These are phyloP conservation scores for Ennomos quercinarius DNA, from an alignment of 2,888 invertebrate genomes.

Conservation along the genomic window DNA sequence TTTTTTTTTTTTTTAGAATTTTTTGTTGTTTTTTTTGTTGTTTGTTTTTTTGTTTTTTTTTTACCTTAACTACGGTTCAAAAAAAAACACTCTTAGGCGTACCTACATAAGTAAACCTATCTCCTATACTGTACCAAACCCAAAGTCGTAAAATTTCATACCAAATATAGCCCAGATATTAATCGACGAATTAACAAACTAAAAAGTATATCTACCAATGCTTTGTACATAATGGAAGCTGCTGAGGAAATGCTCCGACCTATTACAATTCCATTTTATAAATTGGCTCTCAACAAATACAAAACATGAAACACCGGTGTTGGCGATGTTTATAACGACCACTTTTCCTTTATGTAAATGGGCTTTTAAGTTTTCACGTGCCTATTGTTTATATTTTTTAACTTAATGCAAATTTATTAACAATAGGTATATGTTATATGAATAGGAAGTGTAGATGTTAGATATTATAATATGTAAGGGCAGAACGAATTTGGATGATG, in stretches of 20 bases:
- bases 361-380: slow-evolving; percentile 32
- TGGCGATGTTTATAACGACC: slow-evolving; percentile 40
- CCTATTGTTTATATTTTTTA: slow-evolving; percentile 17
- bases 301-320: slow-evolving; percentile 32
- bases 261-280: slow-evolving; percentile 51
- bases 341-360: slow-evolving; percentile 42
- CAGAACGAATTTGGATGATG: too few relatives aligned
- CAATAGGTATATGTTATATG: not conserved
- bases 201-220: slow-evolving; percentile 29
- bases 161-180: too few relatives aligned
- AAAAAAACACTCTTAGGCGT: too few relatives aligned
- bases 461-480: too few relatives aligned
- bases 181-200: slow-evolving; percentile 25
- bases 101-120: too few relatives aligned
- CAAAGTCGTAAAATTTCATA: too few relatives aligned
- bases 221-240: slow-evolving; percentile 39
- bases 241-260: slow-evolving; percentile 37
- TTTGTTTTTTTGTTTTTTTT: too few relatives aligned
- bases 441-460: too few relatives aligned
- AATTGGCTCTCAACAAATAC: slow-evolving; percentile 50
- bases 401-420: not conserved
- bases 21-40: too few relatives aligned
- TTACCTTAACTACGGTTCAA: too few relatives aligned
- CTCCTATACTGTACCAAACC: too few relatives aligned
- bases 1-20: too few relatives aligned